These are phyloP conservation scores for Drosophila auraria DNA, from an alignment of 1,140 invertebrate species.

Conservation along the genomic window DNA sequence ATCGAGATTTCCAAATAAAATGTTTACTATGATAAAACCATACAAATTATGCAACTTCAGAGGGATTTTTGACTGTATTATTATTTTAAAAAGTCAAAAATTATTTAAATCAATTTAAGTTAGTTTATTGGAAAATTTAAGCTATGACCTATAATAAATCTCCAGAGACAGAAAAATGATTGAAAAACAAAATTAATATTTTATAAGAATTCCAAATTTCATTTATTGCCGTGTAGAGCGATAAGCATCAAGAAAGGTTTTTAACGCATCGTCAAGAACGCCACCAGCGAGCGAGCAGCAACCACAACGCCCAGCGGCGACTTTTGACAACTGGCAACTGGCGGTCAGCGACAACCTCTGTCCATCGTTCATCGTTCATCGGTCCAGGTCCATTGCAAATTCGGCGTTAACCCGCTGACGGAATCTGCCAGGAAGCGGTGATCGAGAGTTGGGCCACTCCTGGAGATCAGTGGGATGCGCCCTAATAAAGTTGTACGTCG, in stretches of 20 bases:
- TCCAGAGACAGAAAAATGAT: background rate
- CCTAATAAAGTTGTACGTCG: constrained; percentile 69
- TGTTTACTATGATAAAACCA: background rate
- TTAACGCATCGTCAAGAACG: constrained; percentile 60
- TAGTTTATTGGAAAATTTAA: background rate
- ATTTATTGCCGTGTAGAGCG: constrained; percentile 13
- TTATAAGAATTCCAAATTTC: background rate
- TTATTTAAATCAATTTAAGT: background rate
- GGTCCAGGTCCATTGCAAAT: constrained; percentile 50
- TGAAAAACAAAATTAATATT: background rate
- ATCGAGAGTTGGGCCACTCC: constrained; percentile 1
- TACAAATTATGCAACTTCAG: background rate
- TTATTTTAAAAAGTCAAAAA: background rate
- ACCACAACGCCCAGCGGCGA: constrained; percentile 53
- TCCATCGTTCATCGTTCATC: background rate
- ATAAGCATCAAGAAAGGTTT: constrained; percentile 57
- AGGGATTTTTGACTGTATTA: too few species aligned
- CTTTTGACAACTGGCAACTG: constrained; percentile 63
- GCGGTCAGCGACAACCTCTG: constrained; percentile 9
- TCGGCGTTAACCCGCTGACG: constrained; percentile 64
- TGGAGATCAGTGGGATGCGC: constrained; percentile 19
- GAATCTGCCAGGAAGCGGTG: constrained; percentile 24
- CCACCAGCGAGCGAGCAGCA: constrained; percentile 31
- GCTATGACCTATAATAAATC: too few species aligned
- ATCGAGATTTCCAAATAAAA: background rate